Evolutionary conservation across 1,140 invertebrate genomes (phyloP).

Genomic region (Leptinotarsa defecta): DNA sequence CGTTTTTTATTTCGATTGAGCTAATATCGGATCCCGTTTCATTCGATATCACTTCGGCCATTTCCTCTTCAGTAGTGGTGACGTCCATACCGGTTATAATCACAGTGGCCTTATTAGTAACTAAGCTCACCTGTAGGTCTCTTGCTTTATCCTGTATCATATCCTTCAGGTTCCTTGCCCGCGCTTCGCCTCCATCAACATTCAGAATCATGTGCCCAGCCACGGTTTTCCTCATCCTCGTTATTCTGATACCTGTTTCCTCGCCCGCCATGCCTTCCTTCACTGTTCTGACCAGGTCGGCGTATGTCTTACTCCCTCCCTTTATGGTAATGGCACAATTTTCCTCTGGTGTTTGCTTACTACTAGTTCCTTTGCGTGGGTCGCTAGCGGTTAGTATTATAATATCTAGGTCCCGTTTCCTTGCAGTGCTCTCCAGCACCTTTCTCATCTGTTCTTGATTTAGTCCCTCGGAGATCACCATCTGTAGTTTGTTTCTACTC

Average conservation of each 20-base stretch:
- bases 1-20: neutral
- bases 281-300: neutral
- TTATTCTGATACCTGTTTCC: neutral
- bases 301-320: neutral
- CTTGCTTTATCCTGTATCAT: neutral
- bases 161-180: neutral
- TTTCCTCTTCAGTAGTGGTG: neutral
- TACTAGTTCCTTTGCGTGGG: neutral
- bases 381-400: neutral
- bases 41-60: neutral
- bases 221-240: neutral
- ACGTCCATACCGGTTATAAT: neutral
- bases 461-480: too few species aligned
- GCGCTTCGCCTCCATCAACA: neutral
- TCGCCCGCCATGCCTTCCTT: neutral
- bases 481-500: too few species aligned
- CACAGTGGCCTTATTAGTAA: neutral
- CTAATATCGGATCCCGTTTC: neutral
- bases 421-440: neutral
- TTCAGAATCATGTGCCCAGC: neutral
- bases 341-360: neutral
- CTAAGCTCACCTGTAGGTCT: neutral
- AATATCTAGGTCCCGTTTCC: neutral
- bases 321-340: neutral
- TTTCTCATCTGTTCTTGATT: neutral